Percentiles rank a stretch among this genome's conserved stretches.
These are phyloP conservation scores for Odontothrips loti DNA, from an alignment of 2,888 invertebrate species.

Conservation along the genomic window DNA sequence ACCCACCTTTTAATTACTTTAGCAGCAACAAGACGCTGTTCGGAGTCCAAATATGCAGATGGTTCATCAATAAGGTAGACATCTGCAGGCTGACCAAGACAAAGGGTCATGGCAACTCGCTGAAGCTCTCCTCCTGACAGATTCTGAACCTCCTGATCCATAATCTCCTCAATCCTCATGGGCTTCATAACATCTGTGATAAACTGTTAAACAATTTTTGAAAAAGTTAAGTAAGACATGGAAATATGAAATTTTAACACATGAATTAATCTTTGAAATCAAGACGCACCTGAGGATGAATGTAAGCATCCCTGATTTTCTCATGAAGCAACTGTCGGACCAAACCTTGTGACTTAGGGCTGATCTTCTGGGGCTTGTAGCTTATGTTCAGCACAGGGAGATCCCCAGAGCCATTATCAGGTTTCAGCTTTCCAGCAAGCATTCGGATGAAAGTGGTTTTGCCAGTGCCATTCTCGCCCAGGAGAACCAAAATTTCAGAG, in stretches of 20 bases:
- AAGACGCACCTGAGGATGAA: slow-evolving; percentile 83
- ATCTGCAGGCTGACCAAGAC: slow-evolving; percentile 97
- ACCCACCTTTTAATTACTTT: slow-evolving; percentile 93
- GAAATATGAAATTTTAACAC: neutral
- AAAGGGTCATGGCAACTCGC: slow-evolving; percentile 91
- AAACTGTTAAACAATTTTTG: slow-evolving; percentile 58
- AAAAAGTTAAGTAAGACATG: slow-evolving; percentile 27
- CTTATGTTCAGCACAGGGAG: slow-evolving; percentile 93
- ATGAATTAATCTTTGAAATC: slow-evolving; percentile 37
- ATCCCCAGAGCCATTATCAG: slow-evolving; percentile 73
- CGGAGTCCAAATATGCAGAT: slow-evolving; percentile 97
- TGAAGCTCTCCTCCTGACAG: slow-evolving; percentile 99
- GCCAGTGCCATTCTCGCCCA: slow-evolving; percentile 96
- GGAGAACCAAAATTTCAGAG: slow-evolving; percentile 95
- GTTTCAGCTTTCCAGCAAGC: slow-evolving; percentile 91
- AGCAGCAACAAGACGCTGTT: slow-evolving; percentile 98
- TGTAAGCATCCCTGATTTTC: slow-evolving; percentile 94
- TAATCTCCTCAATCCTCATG: slow-evolving; percentile 91
- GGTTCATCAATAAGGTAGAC: slow-evolving; percentile 99
- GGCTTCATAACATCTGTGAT: slow-evolving; percentile 99
- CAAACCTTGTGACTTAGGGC: slow-evolving; percentile 90
- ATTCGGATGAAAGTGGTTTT: slow-evolving; percentile 99
- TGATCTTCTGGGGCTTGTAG: slow-evolving; percentile 99
- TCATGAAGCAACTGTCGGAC: slow-evolving; percentile 92
- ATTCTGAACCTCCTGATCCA: slow-evolving; percentile 97